Conservation (phyloP, 2,797 vertebrate species). For the Graptemys geographica region DNA sequence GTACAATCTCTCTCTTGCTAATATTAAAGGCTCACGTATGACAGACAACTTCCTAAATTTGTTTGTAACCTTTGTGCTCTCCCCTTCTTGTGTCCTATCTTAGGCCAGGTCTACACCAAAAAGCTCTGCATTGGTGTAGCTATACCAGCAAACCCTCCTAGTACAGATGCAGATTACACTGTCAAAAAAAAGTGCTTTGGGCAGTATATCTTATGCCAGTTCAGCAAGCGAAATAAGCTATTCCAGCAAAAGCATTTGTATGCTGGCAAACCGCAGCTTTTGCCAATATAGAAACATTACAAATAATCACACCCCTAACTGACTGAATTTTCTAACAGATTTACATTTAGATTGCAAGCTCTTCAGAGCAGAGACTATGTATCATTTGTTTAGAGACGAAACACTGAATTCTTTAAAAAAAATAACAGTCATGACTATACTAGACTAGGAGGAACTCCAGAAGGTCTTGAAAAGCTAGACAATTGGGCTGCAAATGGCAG, state of each 20-base stretch:
- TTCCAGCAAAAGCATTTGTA: not conserved
- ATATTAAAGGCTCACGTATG: not conserved
- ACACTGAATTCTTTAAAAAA: not conserved
- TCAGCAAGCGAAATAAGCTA: not conserved
- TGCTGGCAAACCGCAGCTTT: not conserved
- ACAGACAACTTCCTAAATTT: not conserved
- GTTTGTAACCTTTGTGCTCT: not conserved
- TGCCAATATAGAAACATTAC: not conserved
- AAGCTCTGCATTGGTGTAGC: too few species aligned
- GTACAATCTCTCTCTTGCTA: not conserved
- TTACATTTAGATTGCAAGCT: not conserved
- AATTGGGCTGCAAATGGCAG: not conserved
- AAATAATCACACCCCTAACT: not conserved
- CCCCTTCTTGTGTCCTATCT: not conserved
- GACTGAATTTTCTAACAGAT: not conserved
- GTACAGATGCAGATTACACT: not conserved
- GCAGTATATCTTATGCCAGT: not conserved
- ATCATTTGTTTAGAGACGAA: not conserved
- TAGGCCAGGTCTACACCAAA: not conserved
- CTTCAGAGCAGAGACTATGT: not conserved
- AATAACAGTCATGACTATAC: not conserved
- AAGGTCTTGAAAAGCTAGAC: not conserved
- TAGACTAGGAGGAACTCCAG: not conserved
- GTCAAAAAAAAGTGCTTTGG: not conserved
- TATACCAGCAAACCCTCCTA: too few species aligned